Percentiles rank a stretch among this genome's conserved stretches.
phyloP scores from a whole-genome alignment of 2,113 vertebrate species.

The Tupaia chinensis region DNA sequence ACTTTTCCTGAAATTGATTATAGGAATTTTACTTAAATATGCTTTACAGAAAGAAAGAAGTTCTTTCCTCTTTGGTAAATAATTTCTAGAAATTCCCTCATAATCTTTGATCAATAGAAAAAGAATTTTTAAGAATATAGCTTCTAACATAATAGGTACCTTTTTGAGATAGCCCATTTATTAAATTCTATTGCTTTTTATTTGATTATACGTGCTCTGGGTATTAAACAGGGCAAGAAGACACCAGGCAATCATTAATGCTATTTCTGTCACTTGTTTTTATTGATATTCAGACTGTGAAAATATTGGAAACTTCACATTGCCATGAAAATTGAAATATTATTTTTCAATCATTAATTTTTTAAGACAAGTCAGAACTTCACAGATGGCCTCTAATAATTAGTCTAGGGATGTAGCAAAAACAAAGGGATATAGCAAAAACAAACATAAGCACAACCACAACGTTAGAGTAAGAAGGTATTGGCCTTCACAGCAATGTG shows the following conservation, averaged over 20 bases:
- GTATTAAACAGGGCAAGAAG: background rate
- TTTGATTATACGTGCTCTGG: background rate
- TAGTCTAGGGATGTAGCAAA: background rate
- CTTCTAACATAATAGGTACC: conserved; percentile 1
- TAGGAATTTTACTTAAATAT: background rate
- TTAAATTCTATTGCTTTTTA: background rate
- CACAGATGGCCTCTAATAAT: background rate
- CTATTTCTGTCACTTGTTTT: conserved; percentile 2
- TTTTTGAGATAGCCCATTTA: background rate
- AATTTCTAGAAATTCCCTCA: conserved; percentile 30
- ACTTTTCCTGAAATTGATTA: background rate
- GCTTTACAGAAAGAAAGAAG: conserved; percentile 43
- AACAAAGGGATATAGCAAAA: background rate
- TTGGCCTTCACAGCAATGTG: background rate
- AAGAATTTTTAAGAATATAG: conserved; percentile 36
- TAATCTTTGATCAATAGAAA: conserved; percentile 51
- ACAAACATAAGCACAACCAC: background rate
- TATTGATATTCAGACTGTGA: background rate
- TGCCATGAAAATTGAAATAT: background rate
- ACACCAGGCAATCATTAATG: background rate
- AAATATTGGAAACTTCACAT: background rate
- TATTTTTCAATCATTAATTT: conserved; percentile 20
- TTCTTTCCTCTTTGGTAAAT: conserved; percentile 54
- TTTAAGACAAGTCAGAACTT: conserved; percentile 44
- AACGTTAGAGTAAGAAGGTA: background rate